phyloP scores from a whole-genome alignment of 2,113 vertebrate genomes.

The Scytalopus superciliaris region DNA sequence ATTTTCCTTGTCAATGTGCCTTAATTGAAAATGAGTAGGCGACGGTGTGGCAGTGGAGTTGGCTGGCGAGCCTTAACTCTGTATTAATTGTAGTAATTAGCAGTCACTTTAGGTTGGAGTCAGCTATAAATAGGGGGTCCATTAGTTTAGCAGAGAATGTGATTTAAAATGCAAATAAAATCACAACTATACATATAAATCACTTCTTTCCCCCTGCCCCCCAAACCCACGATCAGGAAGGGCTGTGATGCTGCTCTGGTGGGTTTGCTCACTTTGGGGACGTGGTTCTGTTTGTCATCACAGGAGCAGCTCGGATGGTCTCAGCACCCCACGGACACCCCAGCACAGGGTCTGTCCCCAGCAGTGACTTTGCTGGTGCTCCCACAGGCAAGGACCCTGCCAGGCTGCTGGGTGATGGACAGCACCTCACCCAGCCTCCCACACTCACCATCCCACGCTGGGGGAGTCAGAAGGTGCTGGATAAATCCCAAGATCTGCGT shows the following conservation, averaged over 20 bases:
- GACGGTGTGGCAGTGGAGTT: constrained; percentile 74
- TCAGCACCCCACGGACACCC: neutral
- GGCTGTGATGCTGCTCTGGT: neutral
- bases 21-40: constrained; percentile 83
- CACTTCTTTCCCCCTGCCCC: constrained; percentile 21
- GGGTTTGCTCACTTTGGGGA: neutral
- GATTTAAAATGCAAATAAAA: constrained; percentile 82
- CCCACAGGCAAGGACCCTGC: neutral
- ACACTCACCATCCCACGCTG: rapidly evolving
- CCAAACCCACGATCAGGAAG: neutral
- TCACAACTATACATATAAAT: constrained; percentile 58
- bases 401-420: neutral
- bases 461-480: neutral
- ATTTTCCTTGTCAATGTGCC: constrained; percentile 76
- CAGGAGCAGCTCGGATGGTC: neutral
- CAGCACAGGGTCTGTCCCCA: neutral
- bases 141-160: constrained; percentile 71
- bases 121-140: constrained; percentile 82
- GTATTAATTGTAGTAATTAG: constrained; percentile 86
- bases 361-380: neutral
- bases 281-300: rapidly evolving
- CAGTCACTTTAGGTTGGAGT: constrained; percentile 81
- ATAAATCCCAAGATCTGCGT: rapidly evolving
- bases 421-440: neutral
- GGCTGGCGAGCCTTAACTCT: constrained; percentile 75